Evolutionary conservation across 2,888 invertebrate species (phyloP), one percentile per base, ranked within the genome.

Genomic region (Hemicrepidius hirtus): DNA sequence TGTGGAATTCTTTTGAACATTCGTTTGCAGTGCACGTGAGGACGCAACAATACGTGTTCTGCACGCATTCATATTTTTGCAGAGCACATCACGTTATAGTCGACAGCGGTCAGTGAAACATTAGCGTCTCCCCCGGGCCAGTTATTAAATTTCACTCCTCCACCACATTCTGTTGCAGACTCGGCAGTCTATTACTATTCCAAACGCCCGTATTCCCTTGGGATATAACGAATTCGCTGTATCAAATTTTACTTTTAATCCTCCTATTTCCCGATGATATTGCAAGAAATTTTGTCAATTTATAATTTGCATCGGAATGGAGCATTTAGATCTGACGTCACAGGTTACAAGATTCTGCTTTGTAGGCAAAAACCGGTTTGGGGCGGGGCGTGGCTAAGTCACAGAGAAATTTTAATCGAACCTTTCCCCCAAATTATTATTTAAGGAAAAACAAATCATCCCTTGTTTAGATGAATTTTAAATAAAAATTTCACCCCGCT

Each of bases 91-190:
- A 73, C 69, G 70, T 73, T 73, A 59, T 50, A 68, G 66, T 70
- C 63, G 73, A 73, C 73, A 70, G 73, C 73, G 73, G 73, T 73
- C 73, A 73, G 73, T 73, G 73, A 73, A 73, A 73, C 73, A 73
- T 73, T 73, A 73, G 70, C 73, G 70, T 41, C 63, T 73, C 73
- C 73, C 73, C 50, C 59, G 73, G 73, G 73, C 66, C 53, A 67
- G 73, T 73, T 73, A 73, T 73, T 73, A 73, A 73, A 73, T 73
- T 73, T 73, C 73, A 67, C 66, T 73, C 67, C 55, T 70, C 73
- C 66, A 66, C 69, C 73, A 65, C 69, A 68, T 64, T 71, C 66
- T 71, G 53, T 71, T 72, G 73, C 73, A 69, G 73, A 73, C 70
- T 69, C 70, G 41, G 73, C 73, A 73, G 62, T 73, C 73, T 70